Evolutionary conservation across 2,888 invertebrate species (phyloP), one percentile per base, ranked within the genome.

Genomic region (Eristalis arbustorum): DNA sequence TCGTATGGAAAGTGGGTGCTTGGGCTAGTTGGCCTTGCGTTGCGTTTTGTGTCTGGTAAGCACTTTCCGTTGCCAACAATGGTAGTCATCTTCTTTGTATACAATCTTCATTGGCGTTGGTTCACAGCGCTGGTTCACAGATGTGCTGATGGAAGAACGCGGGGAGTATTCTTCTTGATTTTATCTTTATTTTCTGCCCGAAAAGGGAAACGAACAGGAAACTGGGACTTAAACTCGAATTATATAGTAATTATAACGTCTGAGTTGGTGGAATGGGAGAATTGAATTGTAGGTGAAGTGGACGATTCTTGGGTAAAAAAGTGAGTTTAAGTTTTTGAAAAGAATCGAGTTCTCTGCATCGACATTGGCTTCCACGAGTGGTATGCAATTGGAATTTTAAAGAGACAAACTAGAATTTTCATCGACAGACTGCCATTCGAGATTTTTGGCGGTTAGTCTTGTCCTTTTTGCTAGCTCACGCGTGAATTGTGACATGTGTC

Each of bases 1-100:
- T 73, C 57, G 56, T 73, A 64, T 81, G 81, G 63, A 61, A 69
- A 73, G 72, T 72, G 57, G 71, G 23, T 49, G 49, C 63, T 72
- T 67, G 72, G 28, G 22, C 22, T 57, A 59, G 37, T 25, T 80
- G 67, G 57, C 42, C 40, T 56, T 73, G 59, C 25, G 25, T 14
- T 23, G 25, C 1, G 25, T 14, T 14, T 59, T 59, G 11, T 59
- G 23, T 59, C 25, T 59, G 49, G 61, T 72, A 64, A 76, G 82
- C 68, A 69, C 31, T 77, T 71, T 69, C 8, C n/a, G 22, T 57
- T 64, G 63, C 61, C 31, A 25, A 72, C 31, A 31, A 31, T 13
- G 10, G 37, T 13, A 1, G 42, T 42, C 42, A n/a, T 14, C n/a
- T 42, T 1, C n/a, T 1, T 31, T 31, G 31, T 31, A 8, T 18